These are phyloP conservation scores for Idaea biselata DNA, from an alignment of 2,888 invertebrate genomes.

Conservation along the genomic window DNA sequence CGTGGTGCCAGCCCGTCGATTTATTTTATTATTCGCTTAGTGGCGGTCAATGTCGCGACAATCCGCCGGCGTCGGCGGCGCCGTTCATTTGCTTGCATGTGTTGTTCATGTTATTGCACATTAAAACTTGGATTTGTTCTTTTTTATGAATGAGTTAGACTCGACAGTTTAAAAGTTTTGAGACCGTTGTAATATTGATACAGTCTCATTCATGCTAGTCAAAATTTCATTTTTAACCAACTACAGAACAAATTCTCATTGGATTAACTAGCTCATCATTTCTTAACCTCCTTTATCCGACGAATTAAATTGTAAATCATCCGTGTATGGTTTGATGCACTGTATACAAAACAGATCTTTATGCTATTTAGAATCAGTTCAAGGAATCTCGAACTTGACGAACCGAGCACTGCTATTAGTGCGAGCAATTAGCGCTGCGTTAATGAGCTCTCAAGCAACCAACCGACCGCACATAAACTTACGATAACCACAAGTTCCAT, in stretches of 20 bases:
- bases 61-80: slow-evolving; percentile 49
- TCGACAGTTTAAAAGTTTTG: neutral
- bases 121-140: slow-evolving; percentile 33
- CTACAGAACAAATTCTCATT: neutral
- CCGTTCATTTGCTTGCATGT: slow-evolving; percentile 62
- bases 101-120: slow-evolving; percentile 54
- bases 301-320: slow-evolving; percentile 20
- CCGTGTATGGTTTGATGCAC: slow-evolving; percentile 17
- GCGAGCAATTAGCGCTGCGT: slow-evolving; percentile 70
- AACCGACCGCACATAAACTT: slow-evolving; percentile 51
- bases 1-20: slow-evolving; percentile 69
- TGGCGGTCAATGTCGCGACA: slow-evolving; percentile 79
- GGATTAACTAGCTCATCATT: slow-evolving; percentile 14
- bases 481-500: slow-evolving; percentile 28
- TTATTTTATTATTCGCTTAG: slow-evolving; percentile 75
- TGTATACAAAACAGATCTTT: slow-evolving; percentile 44
- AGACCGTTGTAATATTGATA: neutral
- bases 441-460: slow-evolving; percentile 68
- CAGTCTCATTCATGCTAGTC: neutral
- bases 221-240: neutral
- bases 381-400: slow-evolving; percentile 68
- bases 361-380: slow-evolving; percentile 66
- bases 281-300: slow-evolving; percentile 23
- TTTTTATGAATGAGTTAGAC: slow-evolving; percentile 16
- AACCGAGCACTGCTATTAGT: slow-evolving; percentile 66